Evolutionary conservation across 2,797 vertebrate genomes (phyloP).

Genomic region (Sardinella longiceps): DNA sequence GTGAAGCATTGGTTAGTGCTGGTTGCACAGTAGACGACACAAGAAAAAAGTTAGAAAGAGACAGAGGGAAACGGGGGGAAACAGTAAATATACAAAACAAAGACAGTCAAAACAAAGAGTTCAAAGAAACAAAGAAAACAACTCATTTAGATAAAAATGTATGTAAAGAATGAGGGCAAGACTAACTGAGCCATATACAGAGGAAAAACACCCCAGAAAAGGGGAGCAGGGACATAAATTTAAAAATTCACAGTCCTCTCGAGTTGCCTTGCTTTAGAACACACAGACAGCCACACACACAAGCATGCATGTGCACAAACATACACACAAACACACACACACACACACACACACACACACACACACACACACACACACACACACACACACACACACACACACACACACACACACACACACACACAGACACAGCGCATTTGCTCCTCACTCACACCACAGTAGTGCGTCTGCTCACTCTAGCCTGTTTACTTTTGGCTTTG

Average conservation of each 20-base stretch:
- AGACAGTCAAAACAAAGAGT: not conserved
- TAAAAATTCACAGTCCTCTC: not conserved
- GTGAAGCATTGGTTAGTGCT: too few species aligned
- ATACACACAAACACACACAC: slow-evolving; percentile 1
- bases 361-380: not conserved
- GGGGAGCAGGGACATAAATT: not conserved
- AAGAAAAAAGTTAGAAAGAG: too few species aligned
- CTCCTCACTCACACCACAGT: not conserved
- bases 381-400: not conserved
- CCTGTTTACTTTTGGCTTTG: not conserved
- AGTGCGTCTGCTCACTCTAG: not conserved
- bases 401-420: not conserved
- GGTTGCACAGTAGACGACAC: too few species aligned
- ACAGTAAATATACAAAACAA: not conserved
- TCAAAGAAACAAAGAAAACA: not conserved
- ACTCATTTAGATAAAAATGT: not conserved
- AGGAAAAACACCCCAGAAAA: not conserved
- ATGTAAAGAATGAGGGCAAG: not conserved
- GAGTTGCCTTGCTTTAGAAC: not conserved
- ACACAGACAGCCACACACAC: not conserved
- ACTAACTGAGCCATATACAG: not conserved
- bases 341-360: not conserved
- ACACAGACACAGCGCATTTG: not conserved
- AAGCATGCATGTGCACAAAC: too few species aligned
- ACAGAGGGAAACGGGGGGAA: not conserved